Evolutionary conservation across 2,113 vertebrate species (phyloP).

Genomic region (Upupa epops): DNA sequence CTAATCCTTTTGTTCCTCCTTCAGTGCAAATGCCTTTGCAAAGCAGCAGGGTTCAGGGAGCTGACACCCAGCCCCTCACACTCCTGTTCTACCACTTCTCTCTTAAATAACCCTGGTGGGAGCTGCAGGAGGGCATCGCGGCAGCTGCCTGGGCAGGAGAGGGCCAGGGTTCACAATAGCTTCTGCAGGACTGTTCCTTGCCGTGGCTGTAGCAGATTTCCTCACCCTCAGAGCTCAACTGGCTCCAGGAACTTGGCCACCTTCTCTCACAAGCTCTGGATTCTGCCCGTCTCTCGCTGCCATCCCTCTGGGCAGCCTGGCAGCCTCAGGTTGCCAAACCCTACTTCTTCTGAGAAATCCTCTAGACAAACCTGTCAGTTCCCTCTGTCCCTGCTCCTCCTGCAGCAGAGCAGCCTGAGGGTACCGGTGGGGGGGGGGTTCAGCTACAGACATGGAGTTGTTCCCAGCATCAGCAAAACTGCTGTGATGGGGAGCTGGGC

Average conservation of each 20-base stretch:
- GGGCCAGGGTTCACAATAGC: accelerated
- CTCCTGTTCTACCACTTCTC: accelerated
- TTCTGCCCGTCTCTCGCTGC: background rate
- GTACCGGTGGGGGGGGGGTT: background rate
- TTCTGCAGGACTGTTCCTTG: background rate
- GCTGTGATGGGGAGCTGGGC: background rate
- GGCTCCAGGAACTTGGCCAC: too few species aligned
- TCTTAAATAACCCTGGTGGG: accelerated
- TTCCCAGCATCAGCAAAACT: background rate
- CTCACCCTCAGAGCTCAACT: background rate
- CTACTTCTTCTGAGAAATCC: background rate
- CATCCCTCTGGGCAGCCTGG: accelerated
- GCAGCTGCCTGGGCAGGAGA: accelerated
- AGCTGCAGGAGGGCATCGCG: background rate
- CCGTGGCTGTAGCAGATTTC: accelerated
- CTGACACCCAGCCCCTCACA: background rate
- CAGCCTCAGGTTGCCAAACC: background rate
- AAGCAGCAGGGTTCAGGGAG: background rate
- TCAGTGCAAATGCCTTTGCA: background rate
- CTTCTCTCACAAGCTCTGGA: background rate
- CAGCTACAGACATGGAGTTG: accelerated
- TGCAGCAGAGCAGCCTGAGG: accelerated
- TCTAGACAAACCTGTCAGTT: background rate
- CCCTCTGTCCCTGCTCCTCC: accelerated
- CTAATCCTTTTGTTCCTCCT: conserved; percentile 50